These are phyloP conservation scores for Notarius quadriscutis DNA, from an alignment of 2,113 vertebrate species.

Conservation along the genomic window DNA sequence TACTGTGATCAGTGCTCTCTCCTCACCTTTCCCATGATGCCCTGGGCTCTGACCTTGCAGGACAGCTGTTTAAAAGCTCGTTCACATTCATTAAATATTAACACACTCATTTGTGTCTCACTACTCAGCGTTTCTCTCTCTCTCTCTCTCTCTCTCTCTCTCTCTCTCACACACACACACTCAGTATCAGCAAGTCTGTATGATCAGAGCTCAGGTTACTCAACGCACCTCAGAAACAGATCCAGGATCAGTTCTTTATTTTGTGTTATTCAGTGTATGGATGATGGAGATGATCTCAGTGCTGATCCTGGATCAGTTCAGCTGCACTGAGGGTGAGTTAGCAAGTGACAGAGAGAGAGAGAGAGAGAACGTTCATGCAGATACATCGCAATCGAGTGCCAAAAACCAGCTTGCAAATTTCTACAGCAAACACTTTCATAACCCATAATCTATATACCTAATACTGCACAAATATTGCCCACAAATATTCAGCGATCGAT, in stretches of 20 bases:
- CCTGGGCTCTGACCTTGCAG: constrained; percentile 39
- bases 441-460: no score
- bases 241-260: neutral
- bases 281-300: neutral
- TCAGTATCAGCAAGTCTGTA: constrained; percentile 22
- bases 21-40: constrained; percentile 24
- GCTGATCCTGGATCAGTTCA: neutral
- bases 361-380: neutral
- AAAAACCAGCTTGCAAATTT: neutral
- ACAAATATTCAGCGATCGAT: no score
- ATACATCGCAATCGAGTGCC: neutral
- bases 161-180: constrained; percentile 10
- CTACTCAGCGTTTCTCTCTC: constrained; percentile 8
- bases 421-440: neutral
- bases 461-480: neutral
- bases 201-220: constrained; percentile 39
- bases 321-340: neutral
- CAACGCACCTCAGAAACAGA: neutral
- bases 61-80: constrained; percentile 35
- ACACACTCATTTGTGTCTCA: constrained; percentile 31
- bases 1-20: constrained; percentile 28
- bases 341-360: neutral
- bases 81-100: constrained; percentile 55
- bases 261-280: neutral
- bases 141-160: neutral